phyloP scores from a whole-genome alignment of 1,140 invertebrate species.

The Brachionus koreanus region DNA sequence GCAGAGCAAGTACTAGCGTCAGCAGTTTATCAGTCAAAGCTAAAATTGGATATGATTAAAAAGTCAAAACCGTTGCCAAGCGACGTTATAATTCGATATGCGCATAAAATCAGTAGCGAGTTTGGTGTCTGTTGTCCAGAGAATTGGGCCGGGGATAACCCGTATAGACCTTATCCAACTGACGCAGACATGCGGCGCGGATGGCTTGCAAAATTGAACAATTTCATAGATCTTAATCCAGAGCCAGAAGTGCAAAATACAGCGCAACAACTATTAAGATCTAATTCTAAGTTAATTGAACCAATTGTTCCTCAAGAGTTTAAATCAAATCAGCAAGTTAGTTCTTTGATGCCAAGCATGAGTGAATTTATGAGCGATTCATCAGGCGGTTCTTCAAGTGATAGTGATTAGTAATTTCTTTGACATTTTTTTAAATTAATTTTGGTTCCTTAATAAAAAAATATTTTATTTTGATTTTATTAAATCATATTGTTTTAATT shows the following conservation, averaged over 20 bases:
- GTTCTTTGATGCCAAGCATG: not conserved
- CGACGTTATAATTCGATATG: conserved; percentile 31
- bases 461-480: not conserved
- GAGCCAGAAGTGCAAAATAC: not conserved
- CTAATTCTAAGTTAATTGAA: conserved; percentile 34
- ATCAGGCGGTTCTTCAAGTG: conserved; percentile 21
- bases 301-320: conserved; percentile 38
- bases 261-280: not conserved
- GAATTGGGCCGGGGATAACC: conserved; percentile 26
- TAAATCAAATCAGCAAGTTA: not conserved
- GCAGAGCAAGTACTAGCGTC: conserved; percentile 36
- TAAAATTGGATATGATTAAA: conserved; percentile 27
- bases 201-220: conserved; percentile 8
- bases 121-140: conserved; percentile 17
- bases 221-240: not conserved
- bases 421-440: conserved; percentile 1
- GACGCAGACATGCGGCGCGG: conserved; percentile 33
- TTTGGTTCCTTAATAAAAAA: conserved; percentile 17
- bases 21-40: conserved; percentile 33
- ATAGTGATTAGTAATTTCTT: not conserved
- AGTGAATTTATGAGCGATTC: conserved; percentile 33
- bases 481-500: not conserved
- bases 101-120: conserved; percentile 12
- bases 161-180: conserved; percentile 32
- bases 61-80: not conserved